Percentiles rank a stretch among this genome's conserved stretches.
Evolutionary conservation across 2,888 invertebrate species (phyloP).

Genomic region (Melieria omissa): DNA sequence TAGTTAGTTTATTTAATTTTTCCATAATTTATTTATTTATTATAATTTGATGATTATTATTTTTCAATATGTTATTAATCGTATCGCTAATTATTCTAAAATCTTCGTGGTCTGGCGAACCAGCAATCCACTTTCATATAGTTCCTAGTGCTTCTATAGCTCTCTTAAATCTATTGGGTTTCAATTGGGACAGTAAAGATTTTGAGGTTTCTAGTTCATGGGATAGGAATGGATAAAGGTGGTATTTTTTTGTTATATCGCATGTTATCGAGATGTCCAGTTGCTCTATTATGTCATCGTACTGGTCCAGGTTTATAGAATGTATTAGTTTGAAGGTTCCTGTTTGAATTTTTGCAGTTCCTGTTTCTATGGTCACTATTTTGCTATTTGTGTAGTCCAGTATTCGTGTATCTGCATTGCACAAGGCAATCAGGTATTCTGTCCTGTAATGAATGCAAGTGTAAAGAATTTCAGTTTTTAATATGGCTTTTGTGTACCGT

Average conservation of each 20-base stretch:
- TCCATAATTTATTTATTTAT: constrained; percentile 33
- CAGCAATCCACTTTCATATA: constrained; percentile 5
- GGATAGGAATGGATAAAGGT: neutral
- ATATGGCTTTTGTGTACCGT: constrained; percentile 38
- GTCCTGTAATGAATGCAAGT: constrained; percentile 4
- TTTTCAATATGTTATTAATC: constrained; percentile 4
- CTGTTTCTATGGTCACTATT: constrained; percentile 15
- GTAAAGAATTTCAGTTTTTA: constrained; percentile 27
- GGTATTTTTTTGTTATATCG: neutral
- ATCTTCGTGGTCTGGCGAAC: neutral
- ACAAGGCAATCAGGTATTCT: neutral
- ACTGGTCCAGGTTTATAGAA: neutral
- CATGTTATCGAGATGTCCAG: neutral
- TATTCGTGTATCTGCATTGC: constrained; percentile 16
- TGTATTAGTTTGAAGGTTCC: constrained; percentile 1
- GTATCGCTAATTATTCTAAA: no score
- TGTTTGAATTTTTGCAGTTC: constrained; percentile 21
- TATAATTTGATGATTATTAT: neutral
- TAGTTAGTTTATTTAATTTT: constrained; percentile 33
- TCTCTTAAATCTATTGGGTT: neutral
- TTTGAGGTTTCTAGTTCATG: neutral
- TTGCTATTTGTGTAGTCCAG: constrained; percentile 15
- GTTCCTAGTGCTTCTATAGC: neutral
- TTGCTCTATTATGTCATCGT: neutral
- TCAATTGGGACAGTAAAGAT: neutral